Evolutionary conservation across 2,888 invertebrate genomes (phyloP).

Genomic region (Apamea sordens): DNA sequence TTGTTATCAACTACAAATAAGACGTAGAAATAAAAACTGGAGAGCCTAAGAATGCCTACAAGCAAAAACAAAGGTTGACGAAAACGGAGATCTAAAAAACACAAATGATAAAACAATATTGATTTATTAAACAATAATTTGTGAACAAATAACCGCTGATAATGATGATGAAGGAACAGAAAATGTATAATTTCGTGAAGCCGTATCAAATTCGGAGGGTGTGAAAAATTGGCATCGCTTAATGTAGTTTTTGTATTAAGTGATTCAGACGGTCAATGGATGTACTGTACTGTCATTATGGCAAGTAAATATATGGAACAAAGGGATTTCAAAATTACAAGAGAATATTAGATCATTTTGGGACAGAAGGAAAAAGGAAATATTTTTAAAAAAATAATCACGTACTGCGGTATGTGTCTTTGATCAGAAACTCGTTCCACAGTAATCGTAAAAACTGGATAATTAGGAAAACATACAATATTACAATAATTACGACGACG

Average conservation of each 20-base stretch:
- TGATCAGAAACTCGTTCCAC: too few relatives aligned
- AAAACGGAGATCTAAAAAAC: background rate
- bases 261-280: constrained; percentile 53
- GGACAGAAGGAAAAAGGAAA: background rate
- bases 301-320: constrained; percentile 10
- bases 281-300: constrained; percentile 22
- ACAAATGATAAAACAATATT: constrained; percentile 32
- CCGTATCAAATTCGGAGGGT: constrained; percentile 57
- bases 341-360: background rate
- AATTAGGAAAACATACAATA: background rate
- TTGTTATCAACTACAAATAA: background rate
- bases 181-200: constrained; percentile 57
- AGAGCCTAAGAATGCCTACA: background rate
- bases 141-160: constrained; percentile 41
- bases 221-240: constrained; percentile 56
- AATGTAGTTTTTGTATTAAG: constrained; percentile 61
- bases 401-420: background rate
- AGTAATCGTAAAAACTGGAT: too few relatives aligned
- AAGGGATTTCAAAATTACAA: background rate
- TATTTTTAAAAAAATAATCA: background rate
- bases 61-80: background rate
- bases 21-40: background rate
- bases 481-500: background rate
- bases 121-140: constrained; percentile 20
- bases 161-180: constrained; percentile 55